Percentiles rank a stretch among this genome's conserved stretches.
Evolutionary conservation across 2,888 invertebrate genomes (phyloP).

Genomic region (Aethes cnicana): DNA sequence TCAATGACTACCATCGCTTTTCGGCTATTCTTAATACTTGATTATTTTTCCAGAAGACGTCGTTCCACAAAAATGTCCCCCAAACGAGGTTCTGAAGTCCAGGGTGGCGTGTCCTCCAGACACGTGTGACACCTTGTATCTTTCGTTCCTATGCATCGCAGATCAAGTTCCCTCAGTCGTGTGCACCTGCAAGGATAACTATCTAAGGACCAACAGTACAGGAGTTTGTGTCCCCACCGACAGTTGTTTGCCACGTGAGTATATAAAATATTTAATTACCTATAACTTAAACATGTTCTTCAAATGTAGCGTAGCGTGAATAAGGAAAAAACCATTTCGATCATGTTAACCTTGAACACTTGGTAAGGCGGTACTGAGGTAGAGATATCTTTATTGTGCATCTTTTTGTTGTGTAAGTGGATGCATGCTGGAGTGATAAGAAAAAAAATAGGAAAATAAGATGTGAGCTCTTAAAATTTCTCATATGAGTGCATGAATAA

Average conservation of each 20-base stretch:
- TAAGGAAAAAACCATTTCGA: too few relatives aligned
- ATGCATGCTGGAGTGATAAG: too few relatives aligned
- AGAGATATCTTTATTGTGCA: too few relatives aligned
- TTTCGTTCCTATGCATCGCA: constrained; percentile 16
- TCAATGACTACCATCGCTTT: too few relatives aligned
- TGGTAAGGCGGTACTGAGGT: too few relatives aligned
- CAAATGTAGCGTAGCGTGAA: not conserved
- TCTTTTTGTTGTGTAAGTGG: too few relatives aligned
- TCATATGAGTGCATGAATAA: too few relatives aligned
- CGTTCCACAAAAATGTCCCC: constrained; percentile 18
- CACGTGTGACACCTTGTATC: constrained; percentile 16
- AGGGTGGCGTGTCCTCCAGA: constrained; percentile 23
- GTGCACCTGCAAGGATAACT: constrained; percentile 24
- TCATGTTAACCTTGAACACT: too few relatives aligned
- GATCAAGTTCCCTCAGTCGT: constrained; percentile 8
- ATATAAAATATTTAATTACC: not conserved
- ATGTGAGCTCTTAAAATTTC: too few relatives aligned
- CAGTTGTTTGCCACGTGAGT: constrained; percentile 27
- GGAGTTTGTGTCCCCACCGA: constrained; percentile 21
- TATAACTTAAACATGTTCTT: not conserved
- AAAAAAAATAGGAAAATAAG: too few relatives aligned
- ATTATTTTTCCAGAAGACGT: too few relatives aligned
- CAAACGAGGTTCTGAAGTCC: constrained; percentile 19
- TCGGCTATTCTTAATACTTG: too few relatives aligned
- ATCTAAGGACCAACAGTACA: constrained; percentile 20